A percentile compares a stretch with the other conserved stretches of the same genome.
phyloP scores from a whole-genome alignment of 2,797 vertebrate genomes.

The Nasua narica region DNA sequence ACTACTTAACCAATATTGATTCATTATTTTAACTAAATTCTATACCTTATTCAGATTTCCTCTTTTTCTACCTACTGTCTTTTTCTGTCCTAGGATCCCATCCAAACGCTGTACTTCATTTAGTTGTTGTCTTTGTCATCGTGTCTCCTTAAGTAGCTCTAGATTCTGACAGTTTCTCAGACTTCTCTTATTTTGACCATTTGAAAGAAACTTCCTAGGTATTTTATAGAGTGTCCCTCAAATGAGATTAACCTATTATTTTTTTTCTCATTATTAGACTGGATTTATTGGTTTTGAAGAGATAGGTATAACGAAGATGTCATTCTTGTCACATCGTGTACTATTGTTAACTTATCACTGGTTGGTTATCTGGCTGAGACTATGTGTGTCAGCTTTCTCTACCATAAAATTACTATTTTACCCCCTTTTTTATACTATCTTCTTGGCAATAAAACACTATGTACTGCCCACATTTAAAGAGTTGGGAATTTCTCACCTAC shows the following conservation, averaged over 20 bases:
- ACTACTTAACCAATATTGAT: not conserved
- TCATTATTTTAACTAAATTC: not conserved
- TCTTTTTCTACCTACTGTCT: not conserved
- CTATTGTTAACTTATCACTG: not conserved
- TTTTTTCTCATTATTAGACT: not conserved
- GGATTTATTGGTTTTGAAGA: not conserved
- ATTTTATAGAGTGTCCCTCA: not conserved
- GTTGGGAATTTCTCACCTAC: not conserved
- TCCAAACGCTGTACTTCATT: not conserved
- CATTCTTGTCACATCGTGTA: not conserved
- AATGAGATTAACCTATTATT: not conserved
- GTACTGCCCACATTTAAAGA: not conserved
- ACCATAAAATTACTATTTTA: not conserved
- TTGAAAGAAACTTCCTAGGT: not conserved
- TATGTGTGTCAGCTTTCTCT: not conserved
- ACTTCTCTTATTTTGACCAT: not conserved
- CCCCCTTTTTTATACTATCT: not conserved
- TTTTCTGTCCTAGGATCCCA: not conserved
- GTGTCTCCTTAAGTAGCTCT: not conserved
- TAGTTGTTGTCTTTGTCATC: not conserved
- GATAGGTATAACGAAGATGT: not conserved
- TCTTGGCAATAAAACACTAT: not conserved
- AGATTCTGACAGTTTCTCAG: not conserved
- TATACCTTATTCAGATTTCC: not conserved
- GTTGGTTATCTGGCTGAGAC: not conserved